A percentile compares a stretch with the other conserved stretches of the same genome.
phyloP scores from a whole-genome alignment of 2,797 vertebrate genomes.

The Pangasius krempfi region DNA sequence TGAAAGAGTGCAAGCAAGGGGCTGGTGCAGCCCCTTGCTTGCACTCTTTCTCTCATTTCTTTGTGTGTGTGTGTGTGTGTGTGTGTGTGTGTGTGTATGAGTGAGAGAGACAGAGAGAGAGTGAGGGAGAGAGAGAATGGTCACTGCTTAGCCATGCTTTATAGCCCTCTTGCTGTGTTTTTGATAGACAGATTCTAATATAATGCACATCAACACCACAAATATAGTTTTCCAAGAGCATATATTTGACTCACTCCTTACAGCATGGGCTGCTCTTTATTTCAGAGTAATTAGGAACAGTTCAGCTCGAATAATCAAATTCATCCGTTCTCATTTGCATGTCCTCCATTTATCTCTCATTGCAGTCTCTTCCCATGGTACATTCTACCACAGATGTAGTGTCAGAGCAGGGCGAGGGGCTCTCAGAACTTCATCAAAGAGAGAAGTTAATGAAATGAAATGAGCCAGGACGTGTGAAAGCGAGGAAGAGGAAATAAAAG shows the following conservation, averaged over 20 bases:
- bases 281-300: conserved; percentile 6
- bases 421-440: conserved; percentile 76
- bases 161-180: not conserved
- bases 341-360: conserved; percentile 41
- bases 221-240: not conserved
- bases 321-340: conserved; percentile 43
- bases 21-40: conserved; percentile 50
- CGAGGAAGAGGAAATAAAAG: conserved; percentile 47
- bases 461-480: conserved; percentile 60
- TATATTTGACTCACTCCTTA: not conserved
- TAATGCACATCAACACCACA: not conserved
- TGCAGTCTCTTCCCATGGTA: conserved; percentile 73
- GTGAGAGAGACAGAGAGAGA: no score
- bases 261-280: conserved; percentile 12
- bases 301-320: conserved; percentile 26
- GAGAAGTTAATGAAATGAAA: conserved; percentile 50
- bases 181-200: not conserved
- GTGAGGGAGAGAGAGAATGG: not conserved
- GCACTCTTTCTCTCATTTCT: conserved; percentile 28
- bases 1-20: no score
- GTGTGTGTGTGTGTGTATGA: not conserved
- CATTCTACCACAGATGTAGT: conserved; percentile 64
- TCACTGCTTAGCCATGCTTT: not conserved
- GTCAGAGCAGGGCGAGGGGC: conserved; percentile 64
- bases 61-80: not conserved